Base-by-base conservation (phyloP, 37 sponge, comb jelly and placozoan genomes). In the Agelas oroides region DNA sequence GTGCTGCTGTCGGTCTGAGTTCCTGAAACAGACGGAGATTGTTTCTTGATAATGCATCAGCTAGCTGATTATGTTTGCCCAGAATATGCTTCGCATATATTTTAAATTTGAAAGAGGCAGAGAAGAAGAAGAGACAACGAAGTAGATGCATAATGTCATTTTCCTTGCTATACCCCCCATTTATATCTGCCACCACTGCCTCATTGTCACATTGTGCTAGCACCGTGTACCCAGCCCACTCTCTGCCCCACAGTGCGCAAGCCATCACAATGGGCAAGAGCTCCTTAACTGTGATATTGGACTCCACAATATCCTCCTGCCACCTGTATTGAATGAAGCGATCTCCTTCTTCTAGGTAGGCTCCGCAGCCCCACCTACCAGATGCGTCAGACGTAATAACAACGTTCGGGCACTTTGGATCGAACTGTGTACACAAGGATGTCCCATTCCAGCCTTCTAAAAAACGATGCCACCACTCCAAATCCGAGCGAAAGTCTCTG, bases 221-320 rank as follows among this genome's bases (percentile, higher is more conserved):
- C 15, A 85, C 65, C n/a, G 39, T 36, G n/a, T 25, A 30, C 15
- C 83, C 80, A 25, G 27, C 36, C 86, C 85, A 79, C 19, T 63
- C 13, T 8, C 19, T 20, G 40, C 90, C 90, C 79, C 80, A 90
- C 6, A 84, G 20, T 0, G 75, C 80, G 16, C 40, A 40, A 0
- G 86, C 76, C 30, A 85, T 12, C 13, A 79, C 80, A 27, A 79
- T 34, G 0, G 85, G 80, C 24, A 79, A 40, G 17, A 85, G 60
- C 75, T 90, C 91, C 55, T 79, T 90, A 0, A 77, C 11, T 63
- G 80, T 72, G 53, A 85, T 70, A 57, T 67, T 33, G n/a, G 25
- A 21, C 28, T 23, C 55, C 1, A 5, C 17, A 54, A 28, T 53
- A 20, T 28, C 12, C 21, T 12, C 70, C 28, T 70, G 70, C 81